Conservation (phyloP, 2,113 vertebrate species). For the Oreochromis spilurus region DNA sequence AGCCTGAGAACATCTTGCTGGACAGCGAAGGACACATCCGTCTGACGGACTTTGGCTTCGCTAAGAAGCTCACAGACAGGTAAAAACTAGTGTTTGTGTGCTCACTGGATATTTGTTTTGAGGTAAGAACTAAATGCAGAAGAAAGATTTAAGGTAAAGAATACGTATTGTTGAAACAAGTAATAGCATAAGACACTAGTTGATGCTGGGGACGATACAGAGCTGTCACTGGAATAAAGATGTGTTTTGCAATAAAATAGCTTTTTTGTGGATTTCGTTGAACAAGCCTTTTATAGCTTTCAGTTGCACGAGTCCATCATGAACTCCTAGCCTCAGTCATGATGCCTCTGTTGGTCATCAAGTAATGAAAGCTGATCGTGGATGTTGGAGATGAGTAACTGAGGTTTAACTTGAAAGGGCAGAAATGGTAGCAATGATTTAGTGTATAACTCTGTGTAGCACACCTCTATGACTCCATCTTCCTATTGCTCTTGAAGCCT, state of each 20-base stretch:
- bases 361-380: background rate
- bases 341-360: background rate
- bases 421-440: background rate
- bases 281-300: background rate
- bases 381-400: background rate
- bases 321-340: background rate
- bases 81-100: slow-evolving; percentile 6
- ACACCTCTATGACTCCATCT: background rate
- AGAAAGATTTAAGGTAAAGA: background rate
- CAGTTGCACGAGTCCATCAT: background rate
- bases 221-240: background rate
- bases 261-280: background rate
- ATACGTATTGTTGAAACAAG: background rate
- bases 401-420: background rate
- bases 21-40: slow-evolving; percentile 91
- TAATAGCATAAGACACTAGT: background rate
- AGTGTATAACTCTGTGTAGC: background rate
- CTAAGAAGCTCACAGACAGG: slow-evolving; percentile 92
- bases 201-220: background rate
- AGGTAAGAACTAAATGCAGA: background rate
- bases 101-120: background rate
- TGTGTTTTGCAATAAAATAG: background rate
- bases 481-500: background rate
- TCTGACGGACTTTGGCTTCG: slow-evolving; percentile 94
- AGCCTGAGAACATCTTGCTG: slow-evolving; percentile 94